Conservation (phyloP, 2,113 vertebrate species). For the Epinephelus fuscoguttatus region DNA sequence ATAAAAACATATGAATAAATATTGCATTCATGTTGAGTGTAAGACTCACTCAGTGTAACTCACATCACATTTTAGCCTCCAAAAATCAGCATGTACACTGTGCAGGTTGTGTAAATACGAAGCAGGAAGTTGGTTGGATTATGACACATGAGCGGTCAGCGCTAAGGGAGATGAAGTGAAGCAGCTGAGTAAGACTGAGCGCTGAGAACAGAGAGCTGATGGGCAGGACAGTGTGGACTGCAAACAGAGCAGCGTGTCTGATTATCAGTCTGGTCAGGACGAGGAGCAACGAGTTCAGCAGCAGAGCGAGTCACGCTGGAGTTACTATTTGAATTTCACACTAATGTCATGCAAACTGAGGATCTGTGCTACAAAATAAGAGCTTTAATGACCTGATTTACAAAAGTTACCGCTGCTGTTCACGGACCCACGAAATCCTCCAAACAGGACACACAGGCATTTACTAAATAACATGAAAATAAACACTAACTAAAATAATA, state of each 20-base stretch:
- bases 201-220: neutral
- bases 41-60: neutral
- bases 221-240: neutral
- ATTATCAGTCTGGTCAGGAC: neutral
- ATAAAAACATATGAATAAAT: neutral
- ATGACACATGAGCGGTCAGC: neutral
- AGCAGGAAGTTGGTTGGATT: neutral
- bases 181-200: constrained; percentile 25
- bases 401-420: neutral
- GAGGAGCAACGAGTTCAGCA: neutral
- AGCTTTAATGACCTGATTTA: neutral
- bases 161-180: constrained; percentile 2
- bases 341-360: neutral
- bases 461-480: too few species aligned
- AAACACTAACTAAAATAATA: too few species aligned
- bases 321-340: neutral
- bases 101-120: neutral
- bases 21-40: neutral
- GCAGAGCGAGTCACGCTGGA: neutral
- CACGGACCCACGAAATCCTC: too few species aligned
- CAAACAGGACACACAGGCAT: too few species aligned
- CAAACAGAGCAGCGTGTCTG: neutral
- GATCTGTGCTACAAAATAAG: neutral
- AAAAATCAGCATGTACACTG: neutral
- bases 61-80: neutral